Percentiles rank a stretch among this genome's conserved stretches.
phyloP scores from a whole-genome alignment of 2,113 vertebrate genomes.

The Daubentonia madagascariensis region DNA sequence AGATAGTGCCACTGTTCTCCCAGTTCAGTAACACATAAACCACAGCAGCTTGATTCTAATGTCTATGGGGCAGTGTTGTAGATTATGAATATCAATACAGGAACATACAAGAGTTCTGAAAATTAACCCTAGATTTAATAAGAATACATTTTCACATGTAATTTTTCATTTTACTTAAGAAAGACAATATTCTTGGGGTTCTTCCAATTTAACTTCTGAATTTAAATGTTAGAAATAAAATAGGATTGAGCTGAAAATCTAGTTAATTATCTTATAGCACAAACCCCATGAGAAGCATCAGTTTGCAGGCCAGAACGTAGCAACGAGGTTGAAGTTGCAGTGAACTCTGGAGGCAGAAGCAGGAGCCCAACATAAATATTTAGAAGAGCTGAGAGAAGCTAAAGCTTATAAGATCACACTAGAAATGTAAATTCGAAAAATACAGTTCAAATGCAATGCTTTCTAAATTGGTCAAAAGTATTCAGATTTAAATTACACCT shows the following conservation, averaged over 20 bases:
- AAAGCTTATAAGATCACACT: constrained; percentile 91
- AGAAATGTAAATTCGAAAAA: constrained; percentile 84
- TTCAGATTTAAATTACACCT: constrained; percentile 26
- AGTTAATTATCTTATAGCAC: constrained; percentile 80
- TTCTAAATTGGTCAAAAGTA: constrained; percentile 17
- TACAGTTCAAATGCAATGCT: constrained; percentile 40
- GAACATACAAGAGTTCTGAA: not conserved
- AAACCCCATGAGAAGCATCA: constrained; percentile 93
- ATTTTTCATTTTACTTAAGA: constrained; percentile 19
- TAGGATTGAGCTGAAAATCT: not conserved
- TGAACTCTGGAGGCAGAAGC: constrained; percentile 92
- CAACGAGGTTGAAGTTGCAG: constrained; percentile 91
- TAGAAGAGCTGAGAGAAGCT: constrained; percentile 91
- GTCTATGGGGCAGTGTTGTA: not conserved
- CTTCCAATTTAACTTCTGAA: constrained; percentile 48
- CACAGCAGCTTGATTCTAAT: not conserved
- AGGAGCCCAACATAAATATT: constrained; percentile 90
- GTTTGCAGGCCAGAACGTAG: constrained; percentile 93
- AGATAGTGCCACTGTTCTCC: not conserved
- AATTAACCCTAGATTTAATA: constrained; percentile 26
- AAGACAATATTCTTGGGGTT: constrained; percentile 8
- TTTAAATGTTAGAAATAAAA: not conserved
- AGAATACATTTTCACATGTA: constrained; percentile 12
- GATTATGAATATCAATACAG: not conserved
- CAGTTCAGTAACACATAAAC: not conserved